These are phyloP conservation scores for Encarsia formosa DNA, from an alignment of 2,888 invertebrate species.

Conservation along the genomic window DNA sequence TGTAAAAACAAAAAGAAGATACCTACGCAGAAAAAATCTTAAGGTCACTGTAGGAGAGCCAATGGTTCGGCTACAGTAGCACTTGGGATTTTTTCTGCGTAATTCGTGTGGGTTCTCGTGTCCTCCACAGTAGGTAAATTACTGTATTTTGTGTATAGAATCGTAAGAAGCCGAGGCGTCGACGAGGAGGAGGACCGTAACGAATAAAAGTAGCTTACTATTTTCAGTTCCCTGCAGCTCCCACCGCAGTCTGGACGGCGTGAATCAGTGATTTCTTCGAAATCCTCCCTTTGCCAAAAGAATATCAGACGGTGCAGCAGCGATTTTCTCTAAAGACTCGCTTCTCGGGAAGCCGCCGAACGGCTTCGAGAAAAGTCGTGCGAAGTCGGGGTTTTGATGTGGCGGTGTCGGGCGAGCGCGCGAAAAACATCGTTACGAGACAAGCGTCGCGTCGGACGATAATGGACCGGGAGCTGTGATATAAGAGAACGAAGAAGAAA, in stretches of 20 bases:
- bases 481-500: slow-evolving; percentile 17
- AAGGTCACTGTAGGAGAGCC: too few relatives aligned
- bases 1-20: too few relatives aligned
- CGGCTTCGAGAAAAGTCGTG: not conserved
- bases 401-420: not conserved
- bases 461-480: slow-evolving; percentile 10
- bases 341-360: too few relatives aligned
- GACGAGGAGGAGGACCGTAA: not conserved
- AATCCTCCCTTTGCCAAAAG: slow-evolving; percentile 11
- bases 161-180: not conserved
- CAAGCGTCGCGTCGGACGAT: slow-evolving; percentile 13
- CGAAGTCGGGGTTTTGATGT: not conserved
- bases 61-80: too few relatives aligned
- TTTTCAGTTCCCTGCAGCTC: slow-evolving; percentile 13
- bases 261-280: slow-evolving; percentile 23
- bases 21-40: too few relatives aligned
- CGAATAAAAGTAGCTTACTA: slow-evolving; percentile 25
- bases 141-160: too few relatives aligned
- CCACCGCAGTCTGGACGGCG: slow-evolving; percentile 17
- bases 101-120: too few relatives aligned
- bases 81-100: too few relatives aligned
- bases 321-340: not conserved
- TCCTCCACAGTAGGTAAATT: too few relatives aligned
- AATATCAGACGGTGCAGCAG: not conserved
- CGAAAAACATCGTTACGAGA: slow-evolving; percentile 19